Evolutionary conservation across 1,140 invertebrate genomes (phyloP), one percentile per base, ranked within the genome.

Genomic region (Macrocentrus cingulum): DNA sequence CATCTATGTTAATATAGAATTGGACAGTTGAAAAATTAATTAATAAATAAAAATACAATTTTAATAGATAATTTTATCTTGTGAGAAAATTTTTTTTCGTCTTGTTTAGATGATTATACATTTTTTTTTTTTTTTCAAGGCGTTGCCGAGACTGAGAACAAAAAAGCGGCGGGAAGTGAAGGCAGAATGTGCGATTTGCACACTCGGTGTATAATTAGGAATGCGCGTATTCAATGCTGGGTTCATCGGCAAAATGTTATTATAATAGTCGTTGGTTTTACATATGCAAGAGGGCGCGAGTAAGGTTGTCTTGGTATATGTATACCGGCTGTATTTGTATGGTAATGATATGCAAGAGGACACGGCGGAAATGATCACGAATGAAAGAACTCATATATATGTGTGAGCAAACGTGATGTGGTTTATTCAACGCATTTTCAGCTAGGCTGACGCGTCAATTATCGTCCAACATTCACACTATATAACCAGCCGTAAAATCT

Each of bases 241-340:
- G 69, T 77, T 77, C 70, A 77, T 76, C 66, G 67, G 60, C 70
- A 66, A 76, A 75, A 77, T 71, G 70, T 74, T 75, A 74, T 78
- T 77, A 77, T 77, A 76, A 76, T 75, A 69, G 69, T 70, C 70
- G 23, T 22, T 64, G 68, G 68, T 75, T 77, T 77, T 76, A 72
- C 72, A 76, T 76, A 72, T 68, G 67, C 64, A 45, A 61, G 16
- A 39, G 34, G 20, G 16, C 29, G 37, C 29, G 46, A 41, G 49
- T 29, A 19, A 45, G 8, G 1, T 15, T 39, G 62, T 29, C 25
- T 29, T 29, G 56, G 61, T 50, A 66, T 67, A 65, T 60, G 52
- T 50, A 65, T 50, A 69, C 65, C 41, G 22, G 5, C 11, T 65
- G 67, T 72, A 72, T 74, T 73, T 75, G 69, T 71, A 77, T 73